These are phyloP conservation scores for Resseliella maxima DNA, from an alignment of 2,888 invertebrate genomes.

Conservation along the genomic window DNA sequence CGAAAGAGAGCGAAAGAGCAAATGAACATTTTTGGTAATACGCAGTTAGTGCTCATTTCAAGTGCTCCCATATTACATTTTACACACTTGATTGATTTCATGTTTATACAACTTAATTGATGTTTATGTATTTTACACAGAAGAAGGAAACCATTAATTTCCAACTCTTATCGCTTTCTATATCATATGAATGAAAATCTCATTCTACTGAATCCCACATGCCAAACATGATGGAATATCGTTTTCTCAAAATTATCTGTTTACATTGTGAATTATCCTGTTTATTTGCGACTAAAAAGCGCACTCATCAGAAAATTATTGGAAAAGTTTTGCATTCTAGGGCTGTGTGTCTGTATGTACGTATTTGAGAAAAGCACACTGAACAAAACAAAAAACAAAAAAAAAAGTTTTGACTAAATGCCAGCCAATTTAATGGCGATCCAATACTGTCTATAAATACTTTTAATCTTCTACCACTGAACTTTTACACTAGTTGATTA, in stretches of 20 bases:
- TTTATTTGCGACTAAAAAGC: background rate
- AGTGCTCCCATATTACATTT: background rate
- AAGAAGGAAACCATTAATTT: background rate
- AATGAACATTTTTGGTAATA: background rate
- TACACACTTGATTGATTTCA: conserved; percentile 23
- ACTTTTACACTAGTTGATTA: too few species aligned
- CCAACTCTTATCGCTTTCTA: background rate
- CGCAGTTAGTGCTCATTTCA: conserved; percentile 29
- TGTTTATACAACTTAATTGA: background rate
- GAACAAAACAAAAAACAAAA: too few species aligned
- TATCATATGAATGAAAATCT: background rate
- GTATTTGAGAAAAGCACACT: background rate
- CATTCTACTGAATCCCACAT: too few species aligned
- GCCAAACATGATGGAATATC: background rate
- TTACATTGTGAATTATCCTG: background rate
- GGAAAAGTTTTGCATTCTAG: background rate
- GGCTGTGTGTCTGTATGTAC: too few species aligned
- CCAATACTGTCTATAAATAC: too few species aligned
- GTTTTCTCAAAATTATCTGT: background rate
- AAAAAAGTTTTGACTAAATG: too few species aligned
- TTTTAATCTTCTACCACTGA: too few species aligned
- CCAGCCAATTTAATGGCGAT: too few species aligned
- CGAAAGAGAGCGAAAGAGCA: too few species aligned
- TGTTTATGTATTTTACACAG: background rate
- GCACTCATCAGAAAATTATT: background rate